phyloP scores from a whole-genome alignment of 1,140 invertebrate genomes.

The Fopius arisanus region DNA sequence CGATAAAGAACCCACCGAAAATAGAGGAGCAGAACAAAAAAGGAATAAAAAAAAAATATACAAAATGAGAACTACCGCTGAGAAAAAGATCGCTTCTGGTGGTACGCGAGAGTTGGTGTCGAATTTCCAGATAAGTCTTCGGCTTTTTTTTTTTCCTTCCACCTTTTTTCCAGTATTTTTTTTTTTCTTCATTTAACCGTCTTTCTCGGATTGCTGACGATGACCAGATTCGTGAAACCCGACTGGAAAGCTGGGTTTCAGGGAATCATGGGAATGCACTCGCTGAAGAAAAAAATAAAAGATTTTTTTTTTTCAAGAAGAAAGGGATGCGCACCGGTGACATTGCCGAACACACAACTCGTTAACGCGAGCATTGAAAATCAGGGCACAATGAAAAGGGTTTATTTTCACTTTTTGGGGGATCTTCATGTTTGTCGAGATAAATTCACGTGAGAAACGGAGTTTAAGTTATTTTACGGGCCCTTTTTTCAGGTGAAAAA shows the following conservation, averaged over 20 bases:
- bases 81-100: conserved; percentile 32
- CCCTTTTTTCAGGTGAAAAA: neutral
- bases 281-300: conserved; percentile 18
- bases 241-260: neutral
- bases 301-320: conserved; percentile 1
- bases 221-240: neutral
- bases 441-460: neutral
- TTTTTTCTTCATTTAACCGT: conserved; percentile 4
- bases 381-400: conserved; percentile 2
- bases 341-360: conserved; percentile 29
- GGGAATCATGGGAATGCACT: neutral
- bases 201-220: conserved; percentile 9
- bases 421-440: neutral
- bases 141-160: conserved; percentile 14
- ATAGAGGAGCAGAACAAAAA: neutral
- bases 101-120: conserved; percentile 25
- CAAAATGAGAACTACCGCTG: conserved; percentile 11
- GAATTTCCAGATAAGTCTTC: conserved; percentile 26
- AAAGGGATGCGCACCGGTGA: conserved; percentile 17
- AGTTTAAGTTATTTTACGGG: neutral
- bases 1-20: conserved; percentile 5
- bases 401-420: conserved; percentile 12
- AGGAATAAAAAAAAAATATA: neutral
- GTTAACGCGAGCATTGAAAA: conserved; percentile 33
- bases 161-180: conserved; percentile 1